Base-by-base conservation (phyloP, 2,888 invertebrate genomes). In the Entomobrya proxima region DNA sequence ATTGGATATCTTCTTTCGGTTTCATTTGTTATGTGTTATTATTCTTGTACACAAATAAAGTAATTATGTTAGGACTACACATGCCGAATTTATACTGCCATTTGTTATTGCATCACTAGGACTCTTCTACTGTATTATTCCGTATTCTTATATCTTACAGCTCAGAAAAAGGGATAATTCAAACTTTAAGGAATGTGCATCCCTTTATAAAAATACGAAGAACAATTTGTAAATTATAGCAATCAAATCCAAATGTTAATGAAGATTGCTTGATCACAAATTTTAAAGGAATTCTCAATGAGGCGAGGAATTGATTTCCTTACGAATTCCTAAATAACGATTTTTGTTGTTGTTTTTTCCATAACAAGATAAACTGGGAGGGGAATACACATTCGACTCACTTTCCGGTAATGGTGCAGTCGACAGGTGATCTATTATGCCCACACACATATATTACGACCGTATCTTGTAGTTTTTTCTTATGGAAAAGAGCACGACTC, bases 181-280 rank as follows among this genome's bases (percentile, higher is more conserved):
- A 15, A 30, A 58, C 30, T 61, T 61, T 2, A 61, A n/a, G n/a
- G n/a, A n/a, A 30, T 37, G 21, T 67, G 40, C 5, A 67, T 13
- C 27, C 40, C 11, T 1, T 13, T 40, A 2, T 21, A 13, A 40
- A 67, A 21, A 24, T 21, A 40, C 27, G 37, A 40, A 40, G 40
- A 1, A n/a, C 40, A 67, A 67, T 37, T 77, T 84, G 84, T 78
- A 84, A 84, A 84, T 84, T 77, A 47, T 58, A 24, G 84, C 72
- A 58, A 84, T 77, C 78, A 74, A 85, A 47, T 58, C 78, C 72
- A 85, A 85, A 44, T 85, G 78, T 78, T 72, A 72, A 50, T 78
- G 78, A 78, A 78, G 85, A 78, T 55, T 79, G 75, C 21, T 35
- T 21, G 13, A 7, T 55, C 72, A 30, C 44, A 78, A 81, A 72